These are phyloP conservation scores for Creontiades dilutus DNA, from an alignment of 2,888 invertebrate genomes.

Conservation along the genomic window DNA sequence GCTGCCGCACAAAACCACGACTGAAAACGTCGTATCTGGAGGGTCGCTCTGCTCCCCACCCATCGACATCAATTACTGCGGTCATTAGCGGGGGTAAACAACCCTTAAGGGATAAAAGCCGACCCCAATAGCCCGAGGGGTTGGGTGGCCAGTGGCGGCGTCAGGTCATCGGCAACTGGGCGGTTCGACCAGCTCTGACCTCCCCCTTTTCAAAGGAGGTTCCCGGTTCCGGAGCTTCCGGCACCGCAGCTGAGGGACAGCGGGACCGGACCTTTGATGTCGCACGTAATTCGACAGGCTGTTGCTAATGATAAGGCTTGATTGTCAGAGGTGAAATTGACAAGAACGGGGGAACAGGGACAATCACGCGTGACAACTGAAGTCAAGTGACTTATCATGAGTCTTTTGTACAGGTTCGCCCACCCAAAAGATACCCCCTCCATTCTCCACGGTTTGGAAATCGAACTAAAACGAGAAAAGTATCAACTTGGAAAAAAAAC, in stretches of 20 bases:
- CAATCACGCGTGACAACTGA: too few species aligned
- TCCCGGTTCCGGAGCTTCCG: slow-evolving; percentile 15
- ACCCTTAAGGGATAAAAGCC: slow-evolving; percentile 52
- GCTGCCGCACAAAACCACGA: too few species aligned
- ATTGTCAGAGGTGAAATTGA: too few species aligned
- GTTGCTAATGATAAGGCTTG: too few species aligned
- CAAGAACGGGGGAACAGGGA: too few species aligned
- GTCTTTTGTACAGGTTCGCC: too few species aligned
- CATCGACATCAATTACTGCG: slow-evolving; percentile 60
- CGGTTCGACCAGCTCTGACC: slow-evolving; percentile 16
- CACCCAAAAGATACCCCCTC: too few species aligned
- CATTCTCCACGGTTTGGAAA: too few species aligned
- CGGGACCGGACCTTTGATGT: not conserved
- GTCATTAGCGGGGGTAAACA: slow-evolving; percentile 67
- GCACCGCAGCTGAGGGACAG: not conserved
- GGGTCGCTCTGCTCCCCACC: not conserved
- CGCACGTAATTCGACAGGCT: too few species aligned
- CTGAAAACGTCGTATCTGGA: not conserved
- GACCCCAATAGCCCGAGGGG: slow-evolving; percentile 17
- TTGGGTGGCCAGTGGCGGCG: slow-evolving; percentile 19
- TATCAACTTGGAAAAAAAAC: too few species aligned
- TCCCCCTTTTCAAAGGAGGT: slow-evolving; percentile 6
- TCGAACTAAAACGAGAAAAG: too few species aligned
- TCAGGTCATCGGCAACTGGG: slow-evolving; percentile 31
- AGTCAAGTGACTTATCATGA: too few species aligned